These are phyloP conservation scores for Brachionus rubens DNA, from an alignment of 1,140 invertebrate genomes.

Conservation along the genomic window DNA sequence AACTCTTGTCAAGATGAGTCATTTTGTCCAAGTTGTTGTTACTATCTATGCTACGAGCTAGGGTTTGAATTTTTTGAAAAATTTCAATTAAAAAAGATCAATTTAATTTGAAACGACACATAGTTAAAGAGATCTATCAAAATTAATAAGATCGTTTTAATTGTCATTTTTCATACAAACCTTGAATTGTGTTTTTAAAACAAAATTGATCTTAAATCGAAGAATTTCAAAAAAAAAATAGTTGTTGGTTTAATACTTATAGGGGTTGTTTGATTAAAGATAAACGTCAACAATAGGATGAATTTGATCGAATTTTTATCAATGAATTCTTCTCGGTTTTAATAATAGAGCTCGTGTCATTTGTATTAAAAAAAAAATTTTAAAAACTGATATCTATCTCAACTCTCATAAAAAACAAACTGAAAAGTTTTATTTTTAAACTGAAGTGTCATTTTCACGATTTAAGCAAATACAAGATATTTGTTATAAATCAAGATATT, in stretches of 20 bases:
- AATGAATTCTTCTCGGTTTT: not conserved
- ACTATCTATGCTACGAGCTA: too few relatives aligned
- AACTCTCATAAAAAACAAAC: not conserved
- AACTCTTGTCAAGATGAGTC: constrained; percentile 3
- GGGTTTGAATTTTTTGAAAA: too few relatives aligned
- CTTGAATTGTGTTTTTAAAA: too few relatives aligned
- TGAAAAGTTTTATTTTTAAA: constrained; percentile 30
- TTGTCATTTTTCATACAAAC: not conserved
- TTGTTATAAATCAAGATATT: too few relatives aligned
- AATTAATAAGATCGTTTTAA: not conserved
- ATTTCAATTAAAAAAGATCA: constrained; percentile 19
- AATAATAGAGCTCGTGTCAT: constrained; percentile 31
- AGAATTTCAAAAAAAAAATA: not conserved
- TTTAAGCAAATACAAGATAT: too few relatives aligned
- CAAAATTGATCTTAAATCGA: not conserved
- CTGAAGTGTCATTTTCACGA: too few relatives aligned
- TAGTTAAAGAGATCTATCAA: not conserved
- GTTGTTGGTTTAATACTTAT: constrained; percentile 33
- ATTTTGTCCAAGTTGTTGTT: constrained; percentile 36
- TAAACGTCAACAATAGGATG: constrained; percentile 1
- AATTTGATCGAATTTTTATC: too few relatives aligned
- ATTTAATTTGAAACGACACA: constrained; percentile 40
- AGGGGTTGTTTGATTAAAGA: constrained; percentile 43
- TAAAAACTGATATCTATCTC: not conserved
- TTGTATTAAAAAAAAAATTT: not conserved